Percentiles rank a stretch among this genome's conserved stretches.
These are phyloP conservation scores for Lamproptera curius DNA, from an alignment of 2,888 invertebrate genomes.

Conservation along the genomic window DNA sequence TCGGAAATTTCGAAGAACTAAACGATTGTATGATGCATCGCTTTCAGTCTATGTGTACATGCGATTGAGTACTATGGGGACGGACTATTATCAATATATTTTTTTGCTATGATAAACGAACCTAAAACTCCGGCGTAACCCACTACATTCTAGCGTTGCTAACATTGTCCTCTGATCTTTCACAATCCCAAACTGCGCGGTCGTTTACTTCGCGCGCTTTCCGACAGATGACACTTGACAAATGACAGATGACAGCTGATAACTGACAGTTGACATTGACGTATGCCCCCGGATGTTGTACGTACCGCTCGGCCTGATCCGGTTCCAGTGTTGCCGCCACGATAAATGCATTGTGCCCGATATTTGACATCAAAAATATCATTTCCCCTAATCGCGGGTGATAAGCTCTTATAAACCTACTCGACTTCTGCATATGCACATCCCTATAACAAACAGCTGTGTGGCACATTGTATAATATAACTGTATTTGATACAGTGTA, in stretches of 20 bases:
- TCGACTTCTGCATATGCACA: constrained; percentile 19
- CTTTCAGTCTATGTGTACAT: constrained; percentile 34
- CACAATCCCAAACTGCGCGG: background rate
- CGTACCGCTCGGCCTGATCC: too few species aligned
- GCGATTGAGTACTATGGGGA: constrained; percentile 47
- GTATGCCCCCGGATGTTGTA: constrained; percentile 4
- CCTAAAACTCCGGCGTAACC: constrained; percentile 25
- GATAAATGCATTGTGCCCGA: constrained; percentile 8
- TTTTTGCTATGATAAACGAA: constrained; percentile 23
- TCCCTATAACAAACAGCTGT: constrained; percentile 35
- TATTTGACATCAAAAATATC: constrained; percentile 15
- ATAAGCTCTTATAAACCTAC: constrained; percentile 15
- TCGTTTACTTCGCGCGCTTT: constrained; percentile 9
- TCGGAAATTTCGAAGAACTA: too few species aligned
- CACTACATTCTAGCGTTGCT: constrained; percentile 20
- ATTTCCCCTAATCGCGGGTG: constrained; percentile 8
- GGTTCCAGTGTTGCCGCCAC: constrained; percentile 1
- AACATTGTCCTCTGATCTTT: constrained; percentile 1
- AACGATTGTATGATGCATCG: too few species aligned
- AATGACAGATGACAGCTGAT: too few species aligned
- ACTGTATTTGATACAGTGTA: constrained; percentile 69
- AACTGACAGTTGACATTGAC: constrained; percentile 9
- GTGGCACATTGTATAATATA: constrained; percentile 60
- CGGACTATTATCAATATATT: constrained; percentile 47
- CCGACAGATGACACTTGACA: constrained; percentile 9